Percentiles rank a stretch among this genome's conserved stretches.
phyloP scores from a whole-genome alignment of 2,113 vertebrate genomes.

The Oreocharis arfaki region DNA sequence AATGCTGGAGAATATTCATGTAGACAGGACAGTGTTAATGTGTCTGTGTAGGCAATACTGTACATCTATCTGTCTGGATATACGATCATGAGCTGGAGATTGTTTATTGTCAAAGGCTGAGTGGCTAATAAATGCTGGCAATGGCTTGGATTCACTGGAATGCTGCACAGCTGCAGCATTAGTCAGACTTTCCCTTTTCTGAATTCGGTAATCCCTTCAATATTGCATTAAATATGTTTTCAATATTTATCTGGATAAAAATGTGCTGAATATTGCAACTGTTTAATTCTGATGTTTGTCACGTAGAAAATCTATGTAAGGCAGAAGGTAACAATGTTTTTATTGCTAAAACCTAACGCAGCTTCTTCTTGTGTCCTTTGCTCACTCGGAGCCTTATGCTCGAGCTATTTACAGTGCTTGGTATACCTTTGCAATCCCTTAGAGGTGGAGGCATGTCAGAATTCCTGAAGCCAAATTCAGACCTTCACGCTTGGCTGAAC shows the following conservation, averaged over 20 bases:
- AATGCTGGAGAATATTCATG: neutral
- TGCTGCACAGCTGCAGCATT: conserved; percentile 67
- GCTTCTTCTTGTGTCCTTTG: neutral
- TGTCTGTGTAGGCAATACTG: neutral
- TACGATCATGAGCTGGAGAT: conserved; percentile 22
- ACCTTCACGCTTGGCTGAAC: conserved; percentile 68
- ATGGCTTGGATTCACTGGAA: conserved; percentile 60
- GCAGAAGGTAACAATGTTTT: conserved; percentile 57
- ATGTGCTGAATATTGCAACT: conserved; percentile 75
- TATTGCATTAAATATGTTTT: conserved; percentile 79
- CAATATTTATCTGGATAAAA: conserved; percentile 79
- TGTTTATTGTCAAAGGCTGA: conserved; percentile 72
- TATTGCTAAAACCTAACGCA: neutral
- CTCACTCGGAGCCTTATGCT: neutral
- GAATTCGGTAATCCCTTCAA: conserved; percentile 75
- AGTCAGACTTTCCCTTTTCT: conserved; percentile 78
- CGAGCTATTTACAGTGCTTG: neutral
- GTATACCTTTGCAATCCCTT: neutral
- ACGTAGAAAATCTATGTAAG: conserved; percentile 58
- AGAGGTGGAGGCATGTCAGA: conserved; percentile 40
- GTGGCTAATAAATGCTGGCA: conserved; percentile 71
- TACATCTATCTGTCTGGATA: conserved; percentile 29
- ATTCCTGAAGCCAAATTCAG: conserved; percentile 55
- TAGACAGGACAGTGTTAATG: conserved; percentile 13
- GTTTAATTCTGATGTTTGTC: conserved; percentile 67